Percentiles rank a stretch among this genome's conserved stretches.
Conservation (phyloP, 2,797 vertebrate genomes). For the Protonibea diacanthus region DNA sequence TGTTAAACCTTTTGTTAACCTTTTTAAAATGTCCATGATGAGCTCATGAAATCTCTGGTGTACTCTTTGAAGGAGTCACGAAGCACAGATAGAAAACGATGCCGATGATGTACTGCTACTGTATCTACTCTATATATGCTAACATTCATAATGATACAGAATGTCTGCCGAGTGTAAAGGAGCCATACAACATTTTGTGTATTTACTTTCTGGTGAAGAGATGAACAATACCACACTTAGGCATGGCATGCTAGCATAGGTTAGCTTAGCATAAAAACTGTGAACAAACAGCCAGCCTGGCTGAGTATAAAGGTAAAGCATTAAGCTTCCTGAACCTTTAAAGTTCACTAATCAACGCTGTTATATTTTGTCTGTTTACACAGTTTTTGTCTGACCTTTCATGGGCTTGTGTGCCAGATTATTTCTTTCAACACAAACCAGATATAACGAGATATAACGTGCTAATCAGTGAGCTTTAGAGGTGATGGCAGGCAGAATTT, state of each 20-base stretch:
- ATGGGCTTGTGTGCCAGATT: too few relatives aligned
- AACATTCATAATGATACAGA: conserved; percentile 2
- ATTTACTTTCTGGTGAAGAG: neutral
- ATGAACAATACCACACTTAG: neutral
- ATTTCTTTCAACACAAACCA: neutral
- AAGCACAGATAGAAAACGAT: neutral
- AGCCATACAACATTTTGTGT: neutral
- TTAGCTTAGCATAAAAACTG: conserved; percentile 13
- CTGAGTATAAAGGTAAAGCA: neutral
- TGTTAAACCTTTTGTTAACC: too few relatives aligned
- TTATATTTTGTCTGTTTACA: neutral
- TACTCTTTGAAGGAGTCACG: neutral
- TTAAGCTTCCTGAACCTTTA: too few relatives aligned
- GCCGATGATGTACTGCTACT: neutral
- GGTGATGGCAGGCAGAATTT: neutral
- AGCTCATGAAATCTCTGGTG: neutral
- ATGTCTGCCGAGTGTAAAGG: too few relatives aligned
- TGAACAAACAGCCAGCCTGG: neutral
- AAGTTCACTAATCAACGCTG: neutral
- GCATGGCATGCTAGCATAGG: neutral
- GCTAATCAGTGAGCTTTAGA: neutral
- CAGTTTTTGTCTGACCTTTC: neutral
- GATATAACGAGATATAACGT: neutral
- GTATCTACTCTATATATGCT: neutral
- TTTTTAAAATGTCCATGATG: neutral